Percentiles rank a stretch among this genome's conserved stretches.
These are phyloP conservation scores for Clamator glandarius DNA, from an alignment of 2,797 vertebrate species.

Conservation along the genomic window DNA sequence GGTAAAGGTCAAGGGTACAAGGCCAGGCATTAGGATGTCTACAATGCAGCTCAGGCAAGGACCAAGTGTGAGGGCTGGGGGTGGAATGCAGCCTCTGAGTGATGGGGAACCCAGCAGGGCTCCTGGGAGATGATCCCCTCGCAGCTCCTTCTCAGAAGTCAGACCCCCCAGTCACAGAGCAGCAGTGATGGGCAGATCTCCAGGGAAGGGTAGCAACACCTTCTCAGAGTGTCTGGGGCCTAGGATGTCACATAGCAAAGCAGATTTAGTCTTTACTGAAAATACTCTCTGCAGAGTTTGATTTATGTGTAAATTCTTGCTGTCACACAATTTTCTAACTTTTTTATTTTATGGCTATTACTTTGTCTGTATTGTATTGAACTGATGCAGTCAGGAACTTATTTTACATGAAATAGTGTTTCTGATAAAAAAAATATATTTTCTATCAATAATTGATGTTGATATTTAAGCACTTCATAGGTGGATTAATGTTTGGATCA, in stretches of 20 bases:
- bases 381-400: not conserved
- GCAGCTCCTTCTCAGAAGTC: not conserved
- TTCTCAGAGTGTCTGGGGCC: not conserved
- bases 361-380: not conserved
- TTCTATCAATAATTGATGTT: not conserved
- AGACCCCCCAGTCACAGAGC: accelerated
- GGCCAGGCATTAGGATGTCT: too few species aligned
- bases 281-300: not conserved
- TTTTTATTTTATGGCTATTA: not conserved
- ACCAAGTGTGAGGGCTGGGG: not conserved
- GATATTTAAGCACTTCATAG: not conserved
- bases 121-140: too few species aligned
- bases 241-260: not conserved
- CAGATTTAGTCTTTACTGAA: not conserved
- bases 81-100: not conserved
- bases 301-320: not conserved
- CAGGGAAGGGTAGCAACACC: not conserved
- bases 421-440: not conserved
- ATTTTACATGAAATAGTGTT: not conserved
- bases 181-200: not conserved
- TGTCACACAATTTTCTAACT: not conserved
- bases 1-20: accelerated
- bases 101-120: not conserved
- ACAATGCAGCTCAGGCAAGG: not conserved
- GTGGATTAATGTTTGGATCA: not conserved